Percentiles rank a stretch among this genome's conserved stretches.
Conservation (phyloP, 2,113 vertebrate genomes). For the Microtus montanus region DNA sequence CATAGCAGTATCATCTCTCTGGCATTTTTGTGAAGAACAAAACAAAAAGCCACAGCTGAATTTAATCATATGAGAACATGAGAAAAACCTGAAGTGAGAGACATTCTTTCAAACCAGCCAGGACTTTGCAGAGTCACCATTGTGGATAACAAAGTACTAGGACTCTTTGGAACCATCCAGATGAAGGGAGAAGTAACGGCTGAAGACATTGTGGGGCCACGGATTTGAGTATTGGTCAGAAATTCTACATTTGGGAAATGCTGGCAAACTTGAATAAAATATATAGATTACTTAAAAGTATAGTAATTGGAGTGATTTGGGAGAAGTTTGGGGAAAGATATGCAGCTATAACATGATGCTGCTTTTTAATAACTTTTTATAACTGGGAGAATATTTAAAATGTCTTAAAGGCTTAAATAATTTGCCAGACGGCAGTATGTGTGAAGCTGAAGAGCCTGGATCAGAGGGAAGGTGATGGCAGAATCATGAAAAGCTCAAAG, state of each 20-base stretch:
- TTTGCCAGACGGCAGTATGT: background rate
- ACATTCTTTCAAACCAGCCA: background rate
- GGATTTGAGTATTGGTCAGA: background rate
- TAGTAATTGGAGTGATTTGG: background rate
- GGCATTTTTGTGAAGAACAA: background rate
- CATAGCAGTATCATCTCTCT: background rate
- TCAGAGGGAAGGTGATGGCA: background rate
- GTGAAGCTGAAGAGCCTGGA: background rate
- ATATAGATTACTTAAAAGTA: background rate
- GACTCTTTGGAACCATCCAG: background rate
- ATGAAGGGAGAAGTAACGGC: background rate
- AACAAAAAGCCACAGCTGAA: slow-evolving; percentile 13
- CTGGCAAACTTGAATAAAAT: background rate
- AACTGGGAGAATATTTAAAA: background rate
- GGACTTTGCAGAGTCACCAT: background rate
- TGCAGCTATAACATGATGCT: background rate
- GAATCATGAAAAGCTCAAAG: background rate
- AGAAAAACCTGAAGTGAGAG: slow-evolving; percentile 23
- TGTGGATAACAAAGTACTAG: background rate
- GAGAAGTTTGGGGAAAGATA: background rate
- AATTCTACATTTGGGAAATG: background rate
- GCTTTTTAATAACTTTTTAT: background rate
- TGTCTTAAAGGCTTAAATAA: background rate
- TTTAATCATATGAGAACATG: slow-evolving; percentile 33
- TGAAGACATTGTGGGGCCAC: background rate